Percentiles rank a stretch among this genome's conserved stretches.
Evolutionary conservation across 2,888 invertebrate genomes (phyloP).

Genomic region (Dioctria linearis): DNA sequence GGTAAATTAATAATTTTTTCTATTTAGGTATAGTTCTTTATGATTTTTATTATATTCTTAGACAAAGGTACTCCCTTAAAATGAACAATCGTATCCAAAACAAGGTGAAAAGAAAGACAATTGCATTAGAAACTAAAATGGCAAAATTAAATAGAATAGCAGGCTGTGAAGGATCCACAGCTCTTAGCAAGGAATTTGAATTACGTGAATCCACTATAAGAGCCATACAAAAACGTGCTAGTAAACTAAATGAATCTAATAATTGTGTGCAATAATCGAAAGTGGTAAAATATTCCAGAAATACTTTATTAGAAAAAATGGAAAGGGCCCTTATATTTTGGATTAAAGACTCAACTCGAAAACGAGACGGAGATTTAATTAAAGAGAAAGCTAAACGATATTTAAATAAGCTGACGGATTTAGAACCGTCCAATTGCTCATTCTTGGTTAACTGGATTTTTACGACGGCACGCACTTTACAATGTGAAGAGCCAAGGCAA

Average conservation of each 20-base stretch:
- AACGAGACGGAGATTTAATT: slow-evolving; percentile 57
- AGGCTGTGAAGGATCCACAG: slow-evolving; percentile 45
- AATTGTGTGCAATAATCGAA: no score
- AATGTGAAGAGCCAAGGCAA: slow-evolving; percentile 61
- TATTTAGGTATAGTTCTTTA: slow-evolving; percentile 12
- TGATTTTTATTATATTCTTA: slow-evolving; percentile 40
- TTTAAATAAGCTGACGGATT: slow-evolving; percentile 57
- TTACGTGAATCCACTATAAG: slow-evolving; percentile 42
- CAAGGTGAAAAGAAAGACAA: slow-evolving; percentile 24
- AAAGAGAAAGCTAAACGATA: slow-evolving; percentile 58
- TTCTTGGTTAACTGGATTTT: slow-evolving; percentile 60
- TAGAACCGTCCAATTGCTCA: slow-evolving; percentile 44
- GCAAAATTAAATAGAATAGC: slow-evolving; percentile 19
- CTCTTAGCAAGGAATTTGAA: slow-evolving; percentile 21
- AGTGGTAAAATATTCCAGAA: slow-evolving; percentile 55
- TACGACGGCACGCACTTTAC: slow-evolving; percentile 60
- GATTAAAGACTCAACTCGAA: no score
- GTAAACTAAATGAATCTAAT: neutral
- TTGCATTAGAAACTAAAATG: slow-evolving; percentile 35
- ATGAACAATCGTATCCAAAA: slow-evolving; percentile 13
- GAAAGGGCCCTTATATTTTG: no score
- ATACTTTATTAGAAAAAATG: slow-evolving; percentile 59
- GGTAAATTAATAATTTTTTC: neutral
- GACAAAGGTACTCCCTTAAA: slow-evolving; percentile 34
- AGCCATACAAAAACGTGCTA: slow-evolving; percentile 25